phyloP scores from a whole-genome alignment of 2,888 invertebrate genomes.

The Cephalotes varians region DNA sequence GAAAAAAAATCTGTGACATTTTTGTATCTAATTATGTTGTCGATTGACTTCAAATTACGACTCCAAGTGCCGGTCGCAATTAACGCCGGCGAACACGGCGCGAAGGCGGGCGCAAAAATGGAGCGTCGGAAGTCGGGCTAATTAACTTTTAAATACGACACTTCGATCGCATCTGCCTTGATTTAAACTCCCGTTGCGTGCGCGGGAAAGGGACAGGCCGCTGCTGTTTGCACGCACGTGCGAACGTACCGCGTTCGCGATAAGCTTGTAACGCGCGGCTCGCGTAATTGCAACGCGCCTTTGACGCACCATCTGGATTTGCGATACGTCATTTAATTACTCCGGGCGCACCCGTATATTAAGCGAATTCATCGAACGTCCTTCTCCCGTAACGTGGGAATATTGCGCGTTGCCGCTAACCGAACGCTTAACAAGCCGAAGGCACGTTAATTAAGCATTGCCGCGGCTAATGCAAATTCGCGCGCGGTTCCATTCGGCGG shows the following conservation, averaged over 20 bases:
- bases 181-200: conserved; percentile 39
- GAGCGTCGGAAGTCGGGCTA: conserved; percentile 18
- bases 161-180: conserved; percentile 36
- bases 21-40: conserved; percentile 28
- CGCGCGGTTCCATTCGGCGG: conserved; percentile 42
- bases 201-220: conserved; percentile 17
- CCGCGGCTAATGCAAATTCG: conserved; percentile 55
- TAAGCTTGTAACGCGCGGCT: conserved; percentile 43
- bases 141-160: conserved; percentile 36
- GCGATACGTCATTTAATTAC: conserved; percentile 53
- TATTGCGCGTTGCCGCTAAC: conserved; percentile 50
- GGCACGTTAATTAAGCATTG: conserved; percentile 61
- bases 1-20: not conserved
- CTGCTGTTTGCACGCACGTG: conserved; percentile 39
- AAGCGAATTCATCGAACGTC: conserved; percentile 54
- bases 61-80: conserved; percentile 6
- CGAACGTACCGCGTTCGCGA: conserved; percentile 44
- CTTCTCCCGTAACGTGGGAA: conserved; percentile 41
- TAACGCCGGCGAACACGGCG: conserved; percentile 10
- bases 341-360: conserved; percentile 34
- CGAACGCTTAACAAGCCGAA: conserved; percentile 57
- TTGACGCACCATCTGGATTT: conserved; percentile 55
- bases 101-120: conserved; percentile 26
- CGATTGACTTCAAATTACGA: conserved; percentile 21
- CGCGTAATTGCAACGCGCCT: conserved; percentile 41